Conservation (phyloP, 2,113 vertebrate species). For the Colinus virginianus region DNA sequence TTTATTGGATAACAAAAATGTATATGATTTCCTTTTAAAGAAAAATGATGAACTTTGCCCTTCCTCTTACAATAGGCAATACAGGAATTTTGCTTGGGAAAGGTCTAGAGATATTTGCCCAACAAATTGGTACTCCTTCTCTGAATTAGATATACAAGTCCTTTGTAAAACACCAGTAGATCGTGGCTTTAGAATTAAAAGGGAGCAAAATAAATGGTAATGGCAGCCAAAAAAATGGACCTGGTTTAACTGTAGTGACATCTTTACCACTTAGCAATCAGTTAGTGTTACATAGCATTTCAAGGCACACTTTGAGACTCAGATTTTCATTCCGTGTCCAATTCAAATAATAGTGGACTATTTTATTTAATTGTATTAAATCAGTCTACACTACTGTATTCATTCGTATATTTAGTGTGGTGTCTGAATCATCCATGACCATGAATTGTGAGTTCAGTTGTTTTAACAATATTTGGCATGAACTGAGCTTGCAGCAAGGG, state of each 20-base stretch:
- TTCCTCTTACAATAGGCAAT: neutral
- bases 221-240: rapidly evolving
- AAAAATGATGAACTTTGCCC: neutral
- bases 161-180: neutral
- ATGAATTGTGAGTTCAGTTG: neutral
- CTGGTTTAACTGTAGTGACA: neutral
- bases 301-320: neutral
- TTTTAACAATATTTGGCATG: conserved; percentile 31
- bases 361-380: neutral
- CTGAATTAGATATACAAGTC: neutral
- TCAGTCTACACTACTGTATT: neutral
- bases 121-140: rapidly evolving
- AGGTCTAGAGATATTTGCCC: neutral
- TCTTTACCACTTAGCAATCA: neutral
- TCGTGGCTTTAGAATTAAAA: neutral
- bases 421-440: neutral
- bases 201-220: neutral
- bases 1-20: neutral
- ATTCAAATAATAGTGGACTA: neutral
- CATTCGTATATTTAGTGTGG: neutral
- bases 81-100: neutral
- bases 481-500: neutral
- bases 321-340: neutral
- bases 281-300: neutral
- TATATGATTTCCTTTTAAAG: neutral